Evolutionary conservation across 2,797 vertebrate genomes (phyloP), one percentile per base, ranked within the genome.

Genomic region (Enteromius thamalakanensis): DNA sequence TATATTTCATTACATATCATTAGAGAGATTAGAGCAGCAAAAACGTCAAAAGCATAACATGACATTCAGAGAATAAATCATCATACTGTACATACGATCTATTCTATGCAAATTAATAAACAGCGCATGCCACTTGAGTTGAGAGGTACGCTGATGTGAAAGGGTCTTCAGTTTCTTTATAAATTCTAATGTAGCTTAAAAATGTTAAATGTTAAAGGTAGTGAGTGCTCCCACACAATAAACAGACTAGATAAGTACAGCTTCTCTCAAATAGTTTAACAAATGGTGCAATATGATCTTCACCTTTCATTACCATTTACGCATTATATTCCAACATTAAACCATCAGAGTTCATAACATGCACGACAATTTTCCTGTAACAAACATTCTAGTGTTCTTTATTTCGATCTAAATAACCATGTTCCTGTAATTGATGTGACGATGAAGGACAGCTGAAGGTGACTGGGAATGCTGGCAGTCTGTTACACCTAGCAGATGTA

Each of bases 401-500:
- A 68, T 60, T 55, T 55, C 64, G 70, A 83, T 70, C 70, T 77
- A 19, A 82, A 65, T 58, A 26, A 83, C 47, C 65, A 29, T 62
- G 23, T 23, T 62, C 21, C 42, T 62, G 65, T 49, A 62, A 71
- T 51, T 34, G 65, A 83, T 58, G 53, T 40, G 14, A 47, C 2
- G 74, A 29, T 80, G 68, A 86, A 84, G 78, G 82, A 86, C 68
- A 37, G 62, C 60, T 83, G 51, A 85, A 76, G 69, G 81, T 79
- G 70, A 87, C 68, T 21, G 53, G 51, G 51, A 80, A 80, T 6
- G 45, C 81, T 47, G 60, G 23, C 71, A 71, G 37, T 70, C 76
- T 79, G 62, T 69, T 77, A 62, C 8, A 81, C 26, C 65, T 72
- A 67, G 55, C 34, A 68, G 65, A 71, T 23, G 29, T 55, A 65